Percentiles rank a stretch among this genome's conserved stretches.
phyloP scores from a whole-genome alignment of 2,888 invertebrate genomes.

The Eucriotettix oculatus region DNA sequence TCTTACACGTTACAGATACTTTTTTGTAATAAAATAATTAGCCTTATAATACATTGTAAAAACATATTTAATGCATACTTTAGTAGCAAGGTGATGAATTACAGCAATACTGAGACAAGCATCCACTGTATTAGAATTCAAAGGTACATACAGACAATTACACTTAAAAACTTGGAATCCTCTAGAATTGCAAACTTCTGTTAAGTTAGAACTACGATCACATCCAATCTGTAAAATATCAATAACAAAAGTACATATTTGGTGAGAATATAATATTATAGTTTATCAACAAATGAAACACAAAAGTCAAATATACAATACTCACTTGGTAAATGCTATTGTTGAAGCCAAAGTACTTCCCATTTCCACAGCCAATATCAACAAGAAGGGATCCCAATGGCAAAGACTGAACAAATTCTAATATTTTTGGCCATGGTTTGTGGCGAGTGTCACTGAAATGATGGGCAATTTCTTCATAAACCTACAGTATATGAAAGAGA shows the following conservation, averaged over 20 bases:
- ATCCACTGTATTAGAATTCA: constrained; percentile 53
- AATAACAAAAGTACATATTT: not conserved
- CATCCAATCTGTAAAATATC: constrained; percentile 48
- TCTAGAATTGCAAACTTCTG: constrained; percentile 40
- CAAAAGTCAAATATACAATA: not conserved
- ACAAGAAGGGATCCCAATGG: constrained; percentile 52
- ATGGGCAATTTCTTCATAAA: constrained; percentile 84
- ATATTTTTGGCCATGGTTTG: constrained; percentile 85
- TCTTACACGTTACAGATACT: no score
- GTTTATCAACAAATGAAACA: not conserved
- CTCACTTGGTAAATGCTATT: constrained; percentile 41
- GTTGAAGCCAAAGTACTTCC: constrained; percentile 72
- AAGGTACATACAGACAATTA: constrained; percentile 59
- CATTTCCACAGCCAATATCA: constrained; percentile 96
- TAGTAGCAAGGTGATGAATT: constrained; percentile 82
- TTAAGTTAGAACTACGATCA: constrained; percentile 58
- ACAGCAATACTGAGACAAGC: constrained; percentile 88
- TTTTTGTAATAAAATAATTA: no score
- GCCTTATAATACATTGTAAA: no score
- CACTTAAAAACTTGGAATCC: constrained; percentile 53
- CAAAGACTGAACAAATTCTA: constrained; percentile 55
- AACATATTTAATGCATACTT: constrained; percentile 25
- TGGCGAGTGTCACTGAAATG: constrained; percentile 93
- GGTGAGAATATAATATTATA: not conserved
- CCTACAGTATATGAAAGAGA: constrained; percentile 32